Conservation (phyloP, 2,888 invertebrate species). For the Oscheius onirici region DNA sequence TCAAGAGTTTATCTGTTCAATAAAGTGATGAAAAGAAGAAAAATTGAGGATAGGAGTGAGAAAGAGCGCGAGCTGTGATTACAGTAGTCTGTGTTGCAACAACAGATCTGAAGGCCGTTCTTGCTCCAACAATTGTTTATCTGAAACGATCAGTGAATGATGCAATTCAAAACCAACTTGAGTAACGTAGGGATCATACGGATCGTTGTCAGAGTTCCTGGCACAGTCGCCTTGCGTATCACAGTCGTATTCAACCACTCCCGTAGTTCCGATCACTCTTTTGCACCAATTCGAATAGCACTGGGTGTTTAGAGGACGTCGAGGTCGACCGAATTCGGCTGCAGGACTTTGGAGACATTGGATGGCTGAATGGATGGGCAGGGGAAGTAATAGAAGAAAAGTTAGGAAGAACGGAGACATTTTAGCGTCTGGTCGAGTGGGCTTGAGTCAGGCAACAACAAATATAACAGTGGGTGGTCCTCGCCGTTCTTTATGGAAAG, state of each 20-base stretch:
- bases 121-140: slow-evolving; percentile 1
- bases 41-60: background rate
- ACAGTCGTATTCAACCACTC: slow-evolving; percentile 16
- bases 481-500: background rate
- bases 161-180: background rate
- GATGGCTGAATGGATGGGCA: background rate
- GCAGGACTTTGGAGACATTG: slow-evolving; percentile 7
- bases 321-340: background rate
- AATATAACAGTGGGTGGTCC: background rate
- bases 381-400: background rate
- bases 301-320: background rate
- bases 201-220: slow-evolving; percentile 2
- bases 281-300: slow-evolving; percentile 30
- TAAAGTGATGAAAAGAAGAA: background rate
- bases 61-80: background rate
- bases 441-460: slow-evolving; percentile 23
- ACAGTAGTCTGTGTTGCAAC: slow-evolving; percentile 20
- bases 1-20: background rate
- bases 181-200: slow-evolving; percentile 18
- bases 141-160: slow-evolving; percentile 4
- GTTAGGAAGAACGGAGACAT: slow-evolving; percentile 4
- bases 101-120: background rate
- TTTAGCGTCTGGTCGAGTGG: background rate
- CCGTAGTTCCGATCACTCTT: slow-evolving; percentile 7
- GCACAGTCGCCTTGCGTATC: slow-evolving; percentile 25